Percentiles rank a stretch among this genome's conserved stretches.
Conservation (phyloP, 2,888 invertebrate species). For the Metacarcinus magister region DNA sequence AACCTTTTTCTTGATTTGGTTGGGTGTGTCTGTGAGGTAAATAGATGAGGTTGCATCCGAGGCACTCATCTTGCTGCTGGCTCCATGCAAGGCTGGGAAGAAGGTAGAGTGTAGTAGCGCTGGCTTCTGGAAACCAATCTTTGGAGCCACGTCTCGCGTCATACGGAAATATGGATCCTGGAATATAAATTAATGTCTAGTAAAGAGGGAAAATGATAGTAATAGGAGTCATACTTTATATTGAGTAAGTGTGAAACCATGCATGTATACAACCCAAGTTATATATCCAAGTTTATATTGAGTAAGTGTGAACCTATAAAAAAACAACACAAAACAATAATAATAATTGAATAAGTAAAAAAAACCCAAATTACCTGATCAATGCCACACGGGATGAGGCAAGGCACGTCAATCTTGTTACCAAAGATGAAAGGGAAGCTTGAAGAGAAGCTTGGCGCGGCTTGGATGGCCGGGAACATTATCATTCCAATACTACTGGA, state of each 20-base stretch:
- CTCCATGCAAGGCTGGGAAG: conserved; percentile 97
- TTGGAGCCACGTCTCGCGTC: conserved; percentile 98
- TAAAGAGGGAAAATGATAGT: neutral
- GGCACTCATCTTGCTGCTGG: conserved; percentile 99
- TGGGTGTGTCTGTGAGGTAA: conserved; percentile 96
- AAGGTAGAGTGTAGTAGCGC: conserved; percentile 94
- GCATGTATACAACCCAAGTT: neutral
- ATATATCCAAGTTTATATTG: neutral
- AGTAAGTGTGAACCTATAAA: neutral
- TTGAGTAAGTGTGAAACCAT: neutral
- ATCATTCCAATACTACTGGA: conserved; percentile 98
- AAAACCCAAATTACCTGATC: conserved; percentile 90
- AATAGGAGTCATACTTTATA: neutral
- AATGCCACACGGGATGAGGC: conserved; percentile 98
- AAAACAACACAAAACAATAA: neutral
- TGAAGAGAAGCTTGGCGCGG: conserved; percentile 95
- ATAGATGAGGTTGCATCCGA: conserved; percentile 97
- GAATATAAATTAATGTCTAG: neutral
- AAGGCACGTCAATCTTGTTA: conserved; percentile 90
- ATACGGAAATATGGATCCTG: conserved; percentile 99
- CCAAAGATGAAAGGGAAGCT: conserved; percentile 96
- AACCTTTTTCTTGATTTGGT: conserved; percentile 98
- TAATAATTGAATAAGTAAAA: neutral
- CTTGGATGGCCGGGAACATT: conserved; percentile 97
- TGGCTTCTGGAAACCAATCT: conserved; percentile 94